Percentiles rank a stretch among this genome's conserved stretches.
Conservation (phyloP, 1,140 invertebrate species). For the Eumaeus atala region DNA sequence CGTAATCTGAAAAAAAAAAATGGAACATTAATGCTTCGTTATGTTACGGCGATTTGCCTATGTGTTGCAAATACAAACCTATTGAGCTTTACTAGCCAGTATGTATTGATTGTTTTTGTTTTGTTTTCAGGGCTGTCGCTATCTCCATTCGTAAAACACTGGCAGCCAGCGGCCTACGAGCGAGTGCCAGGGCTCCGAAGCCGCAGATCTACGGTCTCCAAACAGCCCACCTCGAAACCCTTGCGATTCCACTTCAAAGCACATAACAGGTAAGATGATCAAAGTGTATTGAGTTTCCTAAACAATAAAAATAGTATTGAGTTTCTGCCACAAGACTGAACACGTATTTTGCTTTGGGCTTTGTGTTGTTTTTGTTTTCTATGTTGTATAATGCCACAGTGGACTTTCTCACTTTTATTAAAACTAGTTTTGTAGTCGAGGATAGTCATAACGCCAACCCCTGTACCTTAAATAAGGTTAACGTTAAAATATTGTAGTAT, state of each 20-base stretch:
- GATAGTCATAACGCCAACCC: no score
- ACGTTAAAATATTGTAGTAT: no score
- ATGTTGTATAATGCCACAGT: no score
- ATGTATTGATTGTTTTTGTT: slow-evolving; percentile 4
- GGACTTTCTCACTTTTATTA: no score
- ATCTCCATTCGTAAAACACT: slow-evolving; percentile 59
- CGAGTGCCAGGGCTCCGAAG: slow-evolving; percentile 33
- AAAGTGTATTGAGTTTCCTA: background rate
- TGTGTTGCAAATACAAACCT: background rate
- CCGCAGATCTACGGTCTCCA: slow-evolving; percentile 30
- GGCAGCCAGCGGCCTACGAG: slow-evolving; percentile 54
- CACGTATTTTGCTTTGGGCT: no score
- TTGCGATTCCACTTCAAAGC: slow-evolving; percentile 53
- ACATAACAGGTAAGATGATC: slow-evolving; percentile 51
- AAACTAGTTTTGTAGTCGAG: no score
- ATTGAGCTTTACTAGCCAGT: background rate
- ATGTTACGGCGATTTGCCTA: background rate
- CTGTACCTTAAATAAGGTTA: no score
- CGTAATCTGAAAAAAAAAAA: background rate
- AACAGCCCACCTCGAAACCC: slow-evolving; percentile 35
- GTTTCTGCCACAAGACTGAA: no score
- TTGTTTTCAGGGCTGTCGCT: slow-evolving; percentile 47
- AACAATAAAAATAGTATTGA: no score
- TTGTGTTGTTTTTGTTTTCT: no score
- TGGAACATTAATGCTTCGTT: background rate